Base-by-base conservation (phyloP, 2,797 vertebrate species). In the Cyprinodon diabolis region DNA sequence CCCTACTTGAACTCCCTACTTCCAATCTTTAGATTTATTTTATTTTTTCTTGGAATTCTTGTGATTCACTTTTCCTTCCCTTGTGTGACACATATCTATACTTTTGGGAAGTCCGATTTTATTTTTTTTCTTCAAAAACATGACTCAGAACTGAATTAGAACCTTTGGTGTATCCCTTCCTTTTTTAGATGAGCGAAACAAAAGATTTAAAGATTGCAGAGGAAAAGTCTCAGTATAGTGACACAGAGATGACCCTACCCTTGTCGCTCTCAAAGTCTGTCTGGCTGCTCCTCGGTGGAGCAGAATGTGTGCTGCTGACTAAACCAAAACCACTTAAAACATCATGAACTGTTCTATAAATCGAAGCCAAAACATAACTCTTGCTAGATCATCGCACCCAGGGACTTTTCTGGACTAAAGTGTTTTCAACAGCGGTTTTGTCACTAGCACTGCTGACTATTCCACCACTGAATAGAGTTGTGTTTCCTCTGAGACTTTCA, bases 351-450 rank as follows among this genome's bases (percentile, higher is more conserved):
- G 48, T 82, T 77, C 62, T 81, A 40, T 52, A 71, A 88, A 84
- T 72, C 80, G 49, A 75, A 80, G 80, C 30, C 40, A 72, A 84
- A 79, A 82, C 76, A 81, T 77, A 81, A 66, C 83, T 83, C 55
- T 66, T 75, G 62, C 72, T 82, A 80, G 87, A 65, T 84, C 60
- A 85, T 49, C 79, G 69, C 69, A 48, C 77, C 66, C 51, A 48
- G 86, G 89, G 86, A 91, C 69, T 92, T 94, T 89, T 87, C 71
- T 84, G 72, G 63, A 83, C 71, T 82, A 73, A 83, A 80, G 66
- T 72, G 3, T 68, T 83, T 85, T 85, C 54, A 83, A 70, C 60
- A 70, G 76, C 25, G 57, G 48, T 77, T 86, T 85, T 82, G 82
- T 90, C 79, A 79, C 74, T 73, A 75, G 56, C 71, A 71, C 48